Conservation (phyloP, 2,888 invertebrate genomes). For the Euplagia quadripunctaria region DNA sequence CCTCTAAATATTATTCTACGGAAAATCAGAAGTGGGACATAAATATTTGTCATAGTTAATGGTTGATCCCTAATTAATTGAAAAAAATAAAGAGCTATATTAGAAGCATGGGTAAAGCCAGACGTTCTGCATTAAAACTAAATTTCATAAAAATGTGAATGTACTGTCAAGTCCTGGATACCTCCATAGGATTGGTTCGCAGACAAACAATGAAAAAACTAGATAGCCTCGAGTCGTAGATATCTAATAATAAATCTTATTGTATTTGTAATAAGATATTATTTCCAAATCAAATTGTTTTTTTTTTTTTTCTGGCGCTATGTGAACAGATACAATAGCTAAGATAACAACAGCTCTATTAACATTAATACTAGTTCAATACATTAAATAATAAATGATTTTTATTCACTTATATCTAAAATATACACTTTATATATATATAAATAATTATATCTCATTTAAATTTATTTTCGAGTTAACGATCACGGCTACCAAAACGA, state of each 20-base stretch:
- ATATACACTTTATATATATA: constrained; percentile 26
- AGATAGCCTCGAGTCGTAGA: background rate
- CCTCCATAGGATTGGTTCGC: no score
- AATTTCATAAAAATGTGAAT: no score
- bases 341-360: constrained; percentile 9
- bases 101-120: no score
- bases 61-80: background rate
- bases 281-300: background rate
- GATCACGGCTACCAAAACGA: constrained; percentile 28
- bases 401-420: constrained; percentile 43
- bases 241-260: background rate
- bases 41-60: constrained; percentile 9
- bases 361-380: constrained; percentile 20
- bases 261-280: background rate
- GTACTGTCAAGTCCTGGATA: no score
- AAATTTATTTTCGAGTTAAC: constrained; percentile 35
- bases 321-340: background rate
- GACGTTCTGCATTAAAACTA: no score
- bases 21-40: background rate
- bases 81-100: background rate
- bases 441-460: constrained; percentile 25
- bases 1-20: background rate
- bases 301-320: background rate
- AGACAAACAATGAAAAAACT: no score
- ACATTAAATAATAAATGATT: constrained; percentile 47